Evolutionary conservation across 35 echinoderm and acorn worm genomes (phyloP).

Genomic region (Heliocidaris erythrogramma): DNA sequence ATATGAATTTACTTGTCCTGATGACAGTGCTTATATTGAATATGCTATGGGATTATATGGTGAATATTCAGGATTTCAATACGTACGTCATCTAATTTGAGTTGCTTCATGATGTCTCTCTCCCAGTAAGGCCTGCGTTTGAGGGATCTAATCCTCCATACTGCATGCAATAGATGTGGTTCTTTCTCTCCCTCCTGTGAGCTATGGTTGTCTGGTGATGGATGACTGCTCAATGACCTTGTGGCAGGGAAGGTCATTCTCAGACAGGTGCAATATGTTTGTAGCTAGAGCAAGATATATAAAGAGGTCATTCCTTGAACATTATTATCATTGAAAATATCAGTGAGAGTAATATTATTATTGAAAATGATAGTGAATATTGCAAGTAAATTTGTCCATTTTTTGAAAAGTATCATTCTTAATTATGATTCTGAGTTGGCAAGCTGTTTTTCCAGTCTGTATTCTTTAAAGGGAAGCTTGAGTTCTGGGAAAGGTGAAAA

Average conservation of each 20-base stretch:
- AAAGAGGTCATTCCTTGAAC: background rate
- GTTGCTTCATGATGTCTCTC: constrained; percentile 61
- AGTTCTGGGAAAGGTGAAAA: too few relatives aligned
- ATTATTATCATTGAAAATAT: too few relatives aligned
- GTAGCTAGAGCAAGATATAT: background rate
- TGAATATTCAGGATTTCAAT: background rate
- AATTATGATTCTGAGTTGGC: too few relatives aligned
- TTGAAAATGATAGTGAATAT: too few relatives aligned
- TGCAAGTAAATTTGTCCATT: too few relatives aligned
- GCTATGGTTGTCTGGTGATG: background rate
- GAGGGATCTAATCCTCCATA: constrained; percentile 74
- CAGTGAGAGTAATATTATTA: too few relatives aligned
- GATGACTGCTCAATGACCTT: constrained; percentile 38
- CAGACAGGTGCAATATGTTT: background rate
- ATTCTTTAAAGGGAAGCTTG: too few relatives aligned
- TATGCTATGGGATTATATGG: background rate
- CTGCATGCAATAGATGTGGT: constrained; percentile 91
- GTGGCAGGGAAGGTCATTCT: background rate
- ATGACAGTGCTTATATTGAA: background rate
- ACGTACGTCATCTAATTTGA: constrained; percentile 64
- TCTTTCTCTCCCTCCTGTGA: constrained; percentile 20
- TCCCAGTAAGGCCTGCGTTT: constrained; percentile 79
- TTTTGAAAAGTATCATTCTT: too few relatives aligned
- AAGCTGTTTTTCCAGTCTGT: too few relatives aligned
- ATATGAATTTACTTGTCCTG: too few relatives aligned